These are phyloP conservation scores for Forbesichthys agassizii DNA, from an alignment of 2,113 vertebrate genomes.

Conservation along the genomic window DNA sequence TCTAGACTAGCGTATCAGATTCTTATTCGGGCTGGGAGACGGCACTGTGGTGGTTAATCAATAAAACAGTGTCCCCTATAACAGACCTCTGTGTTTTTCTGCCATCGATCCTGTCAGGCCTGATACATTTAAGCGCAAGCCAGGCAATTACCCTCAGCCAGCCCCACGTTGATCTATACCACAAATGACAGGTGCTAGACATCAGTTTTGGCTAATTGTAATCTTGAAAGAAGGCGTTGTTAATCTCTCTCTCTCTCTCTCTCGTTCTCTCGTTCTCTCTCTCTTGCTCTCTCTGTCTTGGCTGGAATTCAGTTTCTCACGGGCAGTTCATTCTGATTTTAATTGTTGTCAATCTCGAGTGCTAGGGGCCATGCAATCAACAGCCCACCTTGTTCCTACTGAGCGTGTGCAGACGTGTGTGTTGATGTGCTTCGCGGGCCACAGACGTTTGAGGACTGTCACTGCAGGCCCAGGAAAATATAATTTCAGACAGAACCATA, in stretches of 20 bases:
- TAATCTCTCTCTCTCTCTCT: slow-evolving; percentile 47
- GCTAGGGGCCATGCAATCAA: background rate
- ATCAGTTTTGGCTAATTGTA: slow-evolving; percentile 68
- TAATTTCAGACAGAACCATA: background rate
- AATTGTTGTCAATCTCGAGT: background rate
- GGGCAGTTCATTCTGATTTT: slow-evolving; percentile 8
- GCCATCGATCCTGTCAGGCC: slow-evolving; percentile 72
- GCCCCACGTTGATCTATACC: slow-evolving; percentile 63
- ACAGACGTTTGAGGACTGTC: background rate
- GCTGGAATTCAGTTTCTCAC: background rate
- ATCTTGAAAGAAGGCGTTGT: slow-evolving; percentile 54
- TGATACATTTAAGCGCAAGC: slow-evolving; percentile 66
- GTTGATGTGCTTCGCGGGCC: background rate
- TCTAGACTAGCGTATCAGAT: slow-evolving; percentile 44
- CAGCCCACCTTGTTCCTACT: background rate
- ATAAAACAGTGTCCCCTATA: slow-evolving; percentile 73
- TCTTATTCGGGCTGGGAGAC: slow-evolving; percentile 60
- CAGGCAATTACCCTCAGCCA: slow-evolving; percentile 65
- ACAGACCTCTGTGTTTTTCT: slow-evolving; percentile 75
- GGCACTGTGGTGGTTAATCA: slow-evolving; percentile 68
- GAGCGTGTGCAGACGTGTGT: background rate
- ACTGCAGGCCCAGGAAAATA: background rate
- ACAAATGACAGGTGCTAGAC: slow-evolving; percentile 70
- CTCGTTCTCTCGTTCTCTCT: slow-evolving; percentile 15
- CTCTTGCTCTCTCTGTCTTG: slow-evolving; percentile 16